These are phyloP conservation scores for Diorhabda elongata DNA, from an alignment of 1,140 invertebrate genomes.

Conservation along the genomic window DNA sequence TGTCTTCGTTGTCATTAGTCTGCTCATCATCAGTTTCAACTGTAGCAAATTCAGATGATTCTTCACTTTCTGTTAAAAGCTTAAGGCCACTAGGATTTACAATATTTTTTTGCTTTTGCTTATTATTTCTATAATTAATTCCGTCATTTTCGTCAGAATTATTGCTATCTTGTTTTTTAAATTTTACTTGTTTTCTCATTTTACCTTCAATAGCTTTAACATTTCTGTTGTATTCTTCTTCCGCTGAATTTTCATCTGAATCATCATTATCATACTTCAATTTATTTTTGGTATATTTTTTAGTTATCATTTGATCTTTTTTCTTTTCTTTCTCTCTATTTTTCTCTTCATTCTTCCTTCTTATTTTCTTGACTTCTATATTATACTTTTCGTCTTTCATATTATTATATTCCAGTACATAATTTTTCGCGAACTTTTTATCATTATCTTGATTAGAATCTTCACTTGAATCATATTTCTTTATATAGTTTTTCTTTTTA, in stretches of 20 bases:
- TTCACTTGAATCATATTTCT: background rate
- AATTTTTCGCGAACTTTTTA: background rate
- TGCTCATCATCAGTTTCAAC: slow-evolving; percentile 1
- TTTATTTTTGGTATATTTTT: background rate
- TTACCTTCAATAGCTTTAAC: background rate
- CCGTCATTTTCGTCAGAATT: slow-evolving; percentile 7
- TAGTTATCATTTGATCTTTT: background rate
- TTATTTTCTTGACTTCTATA: too few species aligned
- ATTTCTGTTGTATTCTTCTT: background rate
- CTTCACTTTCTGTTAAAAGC: too few species aligned
- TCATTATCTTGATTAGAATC: background rate
- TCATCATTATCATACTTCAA: background rate
- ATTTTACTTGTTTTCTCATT: background rate
- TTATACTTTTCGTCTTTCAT: too few species aligned
- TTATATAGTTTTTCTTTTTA: background rate
- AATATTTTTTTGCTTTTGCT: background rate
- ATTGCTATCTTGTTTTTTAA: background rate
- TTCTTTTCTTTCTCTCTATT: background rate
- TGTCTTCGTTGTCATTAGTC: slow-evolving; percentile 11
- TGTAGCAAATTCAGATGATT: background rate
- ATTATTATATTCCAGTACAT: background rate
- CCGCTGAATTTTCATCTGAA: background rate
- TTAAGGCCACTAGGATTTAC: too few species aligned
- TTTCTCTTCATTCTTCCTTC: background rate
- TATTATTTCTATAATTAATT: background rate